A percentile compares a stretch with the other conserved stretches of the same genome.
Conservation (phyloP, 2,113 vertebrate genomes). For the Chiloscyllium plagiosum region DNA sequence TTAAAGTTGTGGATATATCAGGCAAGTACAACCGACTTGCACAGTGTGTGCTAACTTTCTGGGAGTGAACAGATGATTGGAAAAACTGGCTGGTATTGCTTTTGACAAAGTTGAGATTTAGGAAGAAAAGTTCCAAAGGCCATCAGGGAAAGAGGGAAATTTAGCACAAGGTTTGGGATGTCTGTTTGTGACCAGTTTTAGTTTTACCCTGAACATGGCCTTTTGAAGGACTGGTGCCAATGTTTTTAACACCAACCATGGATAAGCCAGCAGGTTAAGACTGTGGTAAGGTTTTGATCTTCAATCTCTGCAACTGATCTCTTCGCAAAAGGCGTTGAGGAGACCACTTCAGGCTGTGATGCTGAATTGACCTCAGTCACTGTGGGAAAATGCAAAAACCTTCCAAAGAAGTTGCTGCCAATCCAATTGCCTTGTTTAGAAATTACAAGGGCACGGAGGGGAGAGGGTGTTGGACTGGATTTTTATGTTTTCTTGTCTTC, state of each 20-base stretch:
- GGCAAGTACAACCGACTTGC: constrained; percentile 52
- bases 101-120: not conserved
- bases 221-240: not conserved
- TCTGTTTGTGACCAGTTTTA: not conserved
- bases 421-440: not conserved
- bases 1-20: constrained; percentile 84
- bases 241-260: not conserved
- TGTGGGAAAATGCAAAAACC: not conserved
- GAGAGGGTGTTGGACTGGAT: too few relatives aligned
- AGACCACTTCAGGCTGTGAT: not conserved
- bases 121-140: not conserved
- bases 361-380: not conserved
- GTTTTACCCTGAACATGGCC: not conserved
- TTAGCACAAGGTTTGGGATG: not conserved
- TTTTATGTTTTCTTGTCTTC: too few relatives aligned
- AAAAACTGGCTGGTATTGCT: not conserved
- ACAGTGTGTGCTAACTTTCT: not conserved
- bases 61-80: not conserved
- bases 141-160: not conserved
- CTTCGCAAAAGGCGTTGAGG: not conserved
- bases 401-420: not conserved
- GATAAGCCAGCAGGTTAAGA: not conserved
- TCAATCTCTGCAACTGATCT: not conserved
- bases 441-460: not conserved
- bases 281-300: not conserved